Conservation (phyloP, 2,797 vertebrate species). For the Austrolebias charrua region DNA sequence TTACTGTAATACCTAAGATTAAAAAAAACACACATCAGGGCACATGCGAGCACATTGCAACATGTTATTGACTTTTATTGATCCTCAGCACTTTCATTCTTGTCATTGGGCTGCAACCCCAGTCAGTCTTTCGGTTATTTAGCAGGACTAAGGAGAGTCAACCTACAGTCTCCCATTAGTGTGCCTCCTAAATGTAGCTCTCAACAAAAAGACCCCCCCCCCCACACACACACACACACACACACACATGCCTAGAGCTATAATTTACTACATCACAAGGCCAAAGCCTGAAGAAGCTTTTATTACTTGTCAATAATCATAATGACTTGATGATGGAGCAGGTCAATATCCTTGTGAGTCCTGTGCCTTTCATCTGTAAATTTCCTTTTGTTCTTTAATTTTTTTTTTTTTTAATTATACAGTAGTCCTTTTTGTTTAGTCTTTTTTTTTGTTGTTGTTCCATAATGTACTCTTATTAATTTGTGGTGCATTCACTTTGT, state of each 20-base stretch:
- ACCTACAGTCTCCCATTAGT: conserved; percentile 45
- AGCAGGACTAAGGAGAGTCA: conserved; percentile 36
- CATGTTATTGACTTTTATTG: conserved; percentile 62
- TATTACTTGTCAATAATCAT: conserved; percentile 76
- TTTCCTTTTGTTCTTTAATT: conserved; percentile 3
- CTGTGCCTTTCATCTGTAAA: conserved; percentile 32
- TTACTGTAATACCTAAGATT: conserved; percentile 56
- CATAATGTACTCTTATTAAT: neutral
- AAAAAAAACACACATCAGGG: conserved; percentile 40
- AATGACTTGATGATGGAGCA: conserved; percentile 70
- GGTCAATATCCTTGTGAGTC: conserved; percentile 63
- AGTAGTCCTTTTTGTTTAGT: conserved; percentile 8
- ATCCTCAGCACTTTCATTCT: conserved; percentile 48
- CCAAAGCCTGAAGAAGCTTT: conserved; percentile 62
- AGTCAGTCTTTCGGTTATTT: conserved; percentile 48
- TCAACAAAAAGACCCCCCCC: conserved; percentile 22
- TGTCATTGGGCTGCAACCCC: conserved; percentile 57
- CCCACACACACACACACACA: no score
- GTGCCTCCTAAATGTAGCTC: conserved; percentile 21
- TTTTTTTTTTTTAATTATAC: neutral
- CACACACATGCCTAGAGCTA: conserved; percentile 15
- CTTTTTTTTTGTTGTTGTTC: neutral
- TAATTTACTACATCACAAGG: conserved; percentile 67
- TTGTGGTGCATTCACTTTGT: neutral
- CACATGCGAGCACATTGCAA: conserved; percentile 16